Percentiles rank a stretch among this genome's conserved stretches.
phyloP scores from a whole-genome alignment of 2,797 vertebrate genomes.

The Leptoclinus maculatus region DNA sequence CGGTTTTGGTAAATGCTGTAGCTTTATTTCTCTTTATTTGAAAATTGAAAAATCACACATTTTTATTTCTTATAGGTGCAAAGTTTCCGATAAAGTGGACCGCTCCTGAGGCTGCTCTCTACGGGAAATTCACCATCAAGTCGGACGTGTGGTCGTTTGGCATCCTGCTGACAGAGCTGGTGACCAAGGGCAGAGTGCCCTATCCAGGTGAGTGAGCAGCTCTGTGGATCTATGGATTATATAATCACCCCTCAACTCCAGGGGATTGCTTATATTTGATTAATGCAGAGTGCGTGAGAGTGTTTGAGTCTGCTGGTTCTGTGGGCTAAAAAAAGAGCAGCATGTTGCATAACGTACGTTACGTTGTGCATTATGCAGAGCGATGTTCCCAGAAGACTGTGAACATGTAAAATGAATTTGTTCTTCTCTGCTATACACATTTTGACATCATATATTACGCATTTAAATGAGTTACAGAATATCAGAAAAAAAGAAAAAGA shows the following conservation, averaged over 20 bases:
- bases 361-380: constrained; percentile 53
- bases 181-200: constrained; percentile 98
- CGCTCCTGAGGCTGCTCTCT: constrained; percentile 95
- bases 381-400: constrained; percentile 29
- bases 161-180: constrained; percentile 98
- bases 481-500: background rate
- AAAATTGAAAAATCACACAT: background rate
- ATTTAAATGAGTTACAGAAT: background rate
- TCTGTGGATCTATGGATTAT: background rate
- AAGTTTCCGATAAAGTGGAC: constrained; percentile 99
- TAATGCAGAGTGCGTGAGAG: constrained; percentile 16
- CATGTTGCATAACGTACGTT: constrained; percentile 58
- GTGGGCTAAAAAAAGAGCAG: constrained; percentile 47
- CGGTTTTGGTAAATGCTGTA: constrained; percentile 14
- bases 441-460: background rate
- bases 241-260: constrained; percentile 12
- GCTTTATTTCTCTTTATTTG: constrained; percentile 9
- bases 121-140: constrained; percentile 99
- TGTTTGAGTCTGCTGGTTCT: background rate
- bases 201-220: constrained; percentile 90
- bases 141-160: constrained; percentile 99
- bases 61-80: constrained; percentile 86
- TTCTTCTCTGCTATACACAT: constrained; percentile 2
- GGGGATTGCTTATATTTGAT: constrained; percentile 26
- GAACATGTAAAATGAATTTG: constrained; percentile 25